These are phyloP conservation scores for Trachelus troglodyta DNA, from an alignment of 2,888 invertebrate genomes.

Conservation along the genomic window DNA sequence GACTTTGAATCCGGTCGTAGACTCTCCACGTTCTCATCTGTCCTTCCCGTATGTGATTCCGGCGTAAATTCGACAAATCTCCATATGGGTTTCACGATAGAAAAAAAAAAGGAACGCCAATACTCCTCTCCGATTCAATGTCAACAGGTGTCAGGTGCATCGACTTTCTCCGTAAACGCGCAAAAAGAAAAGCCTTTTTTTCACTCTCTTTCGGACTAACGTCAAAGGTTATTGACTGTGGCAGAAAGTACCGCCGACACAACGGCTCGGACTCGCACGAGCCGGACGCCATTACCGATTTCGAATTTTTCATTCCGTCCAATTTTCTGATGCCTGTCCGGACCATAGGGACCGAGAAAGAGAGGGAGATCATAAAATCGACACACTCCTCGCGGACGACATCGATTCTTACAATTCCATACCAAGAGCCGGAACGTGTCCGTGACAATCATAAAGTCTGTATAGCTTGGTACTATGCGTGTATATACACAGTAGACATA, in stretches of 20 bases:
- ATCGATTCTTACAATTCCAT: not conserved
- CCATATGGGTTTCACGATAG: not conserved
- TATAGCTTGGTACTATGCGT: not conserved
- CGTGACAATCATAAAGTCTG: not conserved
- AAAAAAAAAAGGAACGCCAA: not conserved
- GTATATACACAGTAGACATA: not conserved
- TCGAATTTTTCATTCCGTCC: slow-evolving; percentile 30
- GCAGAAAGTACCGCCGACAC: not conserved
- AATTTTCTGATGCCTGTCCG: slow-evolving; percentile 21
- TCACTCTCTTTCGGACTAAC: not conserved
- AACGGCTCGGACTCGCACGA: slow-evolving; percentile 32
- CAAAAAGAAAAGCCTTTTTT: not conserved
- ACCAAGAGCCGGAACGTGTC: not conserved
- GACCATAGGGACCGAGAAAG: not conserved
- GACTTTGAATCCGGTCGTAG: not conserved
- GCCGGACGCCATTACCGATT: slow-evolving; percentile 39
- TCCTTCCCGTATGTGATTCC: not conserved
- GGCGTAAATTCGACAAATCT: not conserved
- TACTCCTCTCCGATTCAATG: not conserved
- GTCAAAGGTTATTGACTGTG: not conserved
- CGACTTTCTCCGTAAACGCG: not conserved
- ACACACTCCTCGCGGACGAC: not conserved
- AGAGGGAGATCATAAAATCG: not conserved
- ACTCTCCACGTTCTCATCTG: not conserved
- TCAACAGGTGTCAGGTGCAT: not conserved